Conservation (phyloP, 2,113 vertebrate species). For the Laticauda colubrina region DNA sequence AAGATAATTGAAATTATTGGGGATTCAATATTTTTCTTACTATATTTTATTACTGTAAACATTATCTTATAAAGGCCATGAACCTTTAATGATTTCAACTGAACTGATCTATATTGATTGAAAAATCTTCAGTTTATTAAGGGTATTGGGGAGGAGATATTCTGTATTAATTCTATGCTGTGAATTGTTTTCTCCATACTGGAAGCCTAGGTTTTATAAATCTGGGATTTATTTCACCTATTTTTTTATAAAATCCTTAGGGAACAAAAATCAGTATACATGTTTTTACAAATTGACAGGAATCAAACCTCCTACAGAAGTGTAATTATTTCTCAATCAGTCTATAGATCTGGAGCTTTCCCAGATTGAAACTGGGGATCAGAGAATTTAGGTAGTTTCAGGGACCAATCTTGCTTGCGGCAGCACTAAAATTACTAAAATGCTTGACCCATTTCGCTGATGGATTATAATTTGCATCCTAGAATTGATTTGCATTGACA, state of each 20-base stretch:
- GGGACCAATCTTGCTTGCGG: not conserved
- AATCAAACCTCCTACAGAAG: not conserved
- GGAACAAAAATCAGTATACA: not conserved
- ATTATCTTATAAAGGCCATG: not conserved
- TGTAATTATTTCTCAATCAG: not conserved
- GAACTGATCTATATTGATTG: not conserved
- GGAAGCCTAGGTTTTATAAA: not conserved
- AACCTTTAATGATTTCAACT: not conserved
- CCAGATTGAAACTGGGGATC: not conserved
- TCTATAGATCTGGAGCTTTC: not conserved
- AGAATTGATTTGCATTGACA: not conserved
- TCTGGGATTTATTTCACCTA: not conserved
- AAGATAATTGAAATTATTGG: not conserved
- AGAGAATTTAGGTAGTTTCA: not conserved
- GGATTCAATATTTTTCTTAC: not conserved
- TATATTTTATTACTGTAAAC: not conserved
- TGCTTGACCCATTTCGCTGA: not conserved
- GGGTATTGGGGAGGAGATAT: not conserved
- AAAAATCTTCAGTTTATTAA: not conserved
- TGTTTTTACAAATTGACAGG: not conserved
- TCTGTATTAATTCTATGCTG: not conserved
- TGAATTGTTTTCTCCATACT: not conserved
- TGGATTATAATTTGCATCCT: not conserved
- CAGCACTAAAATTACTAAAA: not conserved
- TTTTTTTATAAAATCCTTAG: not conserved